Percentiles rank a stretch among this genome's conserved stretches.
Evolutionary conservation across 2,888 invertebrate species (phyloP).

Genomic region (Rhagonycha lutea): DNA sequence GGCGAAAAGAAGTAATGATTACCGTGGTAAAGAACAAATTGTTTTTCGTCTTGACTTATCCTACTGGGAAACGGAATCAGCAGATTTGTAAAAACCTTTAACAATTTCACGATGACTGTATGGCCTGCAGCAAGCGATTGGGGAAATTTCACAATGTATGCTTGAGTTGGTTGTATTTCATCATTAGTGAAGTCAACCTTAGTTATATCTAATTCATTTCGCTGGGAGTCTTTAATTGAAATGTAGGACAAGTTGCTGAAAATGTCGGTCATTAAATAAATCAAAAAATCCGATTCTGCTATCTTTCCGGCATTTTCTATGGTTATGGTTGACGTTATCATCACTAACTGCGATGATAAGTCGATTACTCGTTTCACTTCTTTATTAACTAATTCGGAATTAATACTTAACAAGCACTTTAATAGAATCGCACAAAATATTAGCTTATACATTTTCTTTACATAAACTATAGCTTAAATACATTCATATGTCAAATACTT

Average conservation of each 20-base stretch:
- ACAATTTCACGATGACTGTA: conserved; percentile 65
- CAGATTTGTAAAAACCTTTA: conserved; percentile 75
- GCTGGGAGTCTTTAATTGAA: conserved; percentile 67
- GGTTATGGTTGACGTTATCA: conserved; percentile 77
- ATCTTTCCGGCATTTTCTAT: conserved; percentile 82
- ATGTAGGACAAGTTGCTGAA: conserved; percentile 74
- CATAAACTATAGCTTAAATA: neutral
- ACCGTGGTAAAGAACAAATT: conserved; percentile 86
- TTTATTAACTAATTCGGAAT: conserved; percentile 64
- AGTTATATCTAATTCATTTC: conserved; percentile 59
- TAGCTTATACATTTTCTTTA: neutral
- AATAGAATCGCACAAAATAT: neutral
- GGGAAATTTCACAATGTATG: conserved; percentile 56
- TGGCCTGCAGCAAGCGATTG: conserved; percentile 64
- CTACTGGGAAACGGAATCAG: conserved; percentile 83
- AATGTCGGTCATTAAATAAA: conserved; percentile 69
- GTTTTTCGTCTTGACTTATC: conserved; percentile 92
- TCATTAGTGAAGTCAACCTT: conserved; percentile 46
- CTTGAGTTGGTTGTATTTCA: neutral
- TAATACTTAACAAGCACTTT: neutral
- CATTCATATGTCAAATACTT: neutral
- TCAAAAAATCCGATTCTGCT: conserved; percentile 70
- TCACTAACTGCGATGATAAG: conserved; percentile 86
- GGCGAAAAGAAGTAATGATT: conserved; percentile 84
- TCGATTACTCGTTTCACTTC: conserved; percentile 88